phyloP scores from a whole-genome alignment of 1,140 invertebrate species.

The Oncopeltus fasciatus region DNA sequence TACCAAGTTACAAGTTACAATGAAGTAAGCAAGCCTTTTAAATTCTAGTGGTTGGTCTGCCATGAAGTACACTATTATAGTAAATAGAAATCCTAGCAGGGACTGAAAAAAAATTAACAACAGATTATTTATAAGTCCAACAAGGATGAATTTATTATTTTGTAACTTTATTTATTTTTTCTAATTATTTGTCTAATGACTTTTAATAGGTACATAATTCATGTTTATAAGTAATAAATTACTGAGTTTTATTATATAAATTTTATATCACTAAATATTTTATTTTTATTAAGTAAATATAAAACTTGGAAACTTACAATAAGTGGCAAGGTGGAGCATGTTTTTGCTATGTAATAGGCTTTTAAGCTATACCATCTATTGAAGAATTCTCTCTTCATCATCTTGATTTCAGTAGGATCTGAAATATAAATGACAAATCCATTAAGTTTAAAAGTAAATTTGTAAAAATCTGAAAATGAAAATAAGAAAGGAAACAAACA shows the following conservation, averaged over 20 bases:
- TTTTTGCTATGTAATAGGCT: constrained; percentile 61
- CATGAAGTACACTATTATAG: constrained; percentile 29
- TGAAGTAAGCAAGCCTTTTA: constrained; percentile 40
- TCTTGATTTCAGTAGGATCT: constrained; percentile 56
- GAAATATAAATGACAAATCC: constrained; percentile 30
- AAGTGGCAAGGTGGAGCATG: constrained; percentile 51
- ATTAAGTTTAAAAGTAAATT: no score
- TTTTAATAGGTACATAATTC: no score
- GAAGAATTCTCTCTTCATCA: constrained; percentile 54
- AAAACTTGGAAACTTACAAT: constrained; percentile 34
- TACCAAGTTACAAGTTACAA: constrained; percentile 46
- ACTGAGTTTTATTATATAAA: no score
- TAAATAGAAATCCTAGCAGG: constrained; percentile 29
- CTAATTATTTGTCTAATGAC: no score
- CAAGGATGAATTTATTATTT: not conserved
- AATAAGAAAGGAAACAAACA: no score
- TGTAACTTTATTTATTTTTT: not conserved
- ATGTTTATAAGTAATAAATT: no score
- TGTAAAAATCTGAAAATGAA: no score
- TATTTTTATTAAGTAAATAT: no score
- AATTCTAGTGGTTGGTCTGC: constrained; percentile 31
- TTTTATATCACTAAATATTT: no score
- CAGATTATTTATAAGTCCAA: no score
- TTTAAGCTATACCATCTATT: constrained; percentile 67
- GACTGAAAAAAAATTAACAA: constrained; percentile 23